These are phyloP conservation scores for Gymnogyps californianus DNA, from an alignment of 2,113 vertebrate genomes.

Conservation along the genomic window DNA sequence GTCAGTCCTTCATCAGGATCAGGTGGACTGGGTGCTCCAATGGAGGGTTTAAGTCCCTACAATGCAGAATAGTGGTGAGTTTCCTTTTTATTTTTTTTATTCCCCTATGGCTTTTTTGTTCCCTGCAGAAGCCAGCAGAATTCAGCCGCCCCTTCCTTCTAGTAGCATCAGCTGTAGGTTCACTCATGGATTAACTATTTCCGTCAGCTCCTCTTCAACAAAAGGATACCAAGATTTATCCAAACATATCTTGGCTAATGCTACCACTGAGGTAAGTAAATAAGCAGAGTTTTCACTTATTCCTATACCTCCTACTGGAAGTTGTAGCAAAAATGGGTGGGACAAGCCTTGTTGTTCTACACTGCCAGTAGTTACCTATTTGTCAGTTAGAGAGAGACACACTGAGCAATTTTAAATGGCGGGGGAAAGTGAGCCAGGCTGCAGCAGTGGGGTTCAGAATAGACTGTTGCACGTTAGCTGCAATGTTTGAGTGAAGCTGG, in stretches of 20 bases:
- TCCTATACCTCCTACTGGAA: not conserved
- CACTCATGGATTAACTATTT: constrained; percentile 54
- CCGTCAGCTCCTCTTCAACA: constrained; percentile 67
- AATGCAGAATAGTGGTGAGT: not conserved
- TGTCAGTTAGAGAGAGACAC: not conserved
- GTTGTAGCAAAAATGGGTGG: not conserved
- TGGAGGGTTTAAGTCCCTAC: not conserved
- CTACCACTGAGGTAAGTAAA: constrained; percentile 81
- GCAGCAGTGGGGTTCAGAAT: not conserved
- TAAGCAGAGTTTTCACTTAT: not conserved
- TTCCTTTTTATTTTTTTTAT: not conserved
- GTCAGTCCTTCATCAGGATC: not conserved
- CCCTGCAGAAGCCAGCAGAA: not conserved
- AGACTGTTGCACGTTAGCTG: not conserved
- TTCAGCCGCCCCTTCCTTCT: constrained; percentile 14
- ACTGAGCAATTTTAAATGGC: not conserved
- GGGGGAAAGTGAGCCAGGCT: not conserved
- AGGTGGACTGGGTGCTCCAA: not conserved
- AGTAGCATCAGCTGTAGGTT: constrained; percentile 48
- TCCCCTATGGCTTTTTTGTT: not conserved
- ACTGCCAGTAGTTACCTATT: not conserved
- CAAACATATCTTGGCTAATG: constrained; percentile 76
- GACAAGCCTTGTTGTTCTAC: not conserved
- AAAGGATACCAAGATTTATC: constrained; percentile 85
- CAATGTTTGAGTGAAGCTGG: not conserved